A percentile compares a stretch with the other conserved stretches of the same genome.
phyloP scores from a whole-genome alignment of 1,140 invertebrate genomes.

The Dendrolimus kikuchii region DNA sequence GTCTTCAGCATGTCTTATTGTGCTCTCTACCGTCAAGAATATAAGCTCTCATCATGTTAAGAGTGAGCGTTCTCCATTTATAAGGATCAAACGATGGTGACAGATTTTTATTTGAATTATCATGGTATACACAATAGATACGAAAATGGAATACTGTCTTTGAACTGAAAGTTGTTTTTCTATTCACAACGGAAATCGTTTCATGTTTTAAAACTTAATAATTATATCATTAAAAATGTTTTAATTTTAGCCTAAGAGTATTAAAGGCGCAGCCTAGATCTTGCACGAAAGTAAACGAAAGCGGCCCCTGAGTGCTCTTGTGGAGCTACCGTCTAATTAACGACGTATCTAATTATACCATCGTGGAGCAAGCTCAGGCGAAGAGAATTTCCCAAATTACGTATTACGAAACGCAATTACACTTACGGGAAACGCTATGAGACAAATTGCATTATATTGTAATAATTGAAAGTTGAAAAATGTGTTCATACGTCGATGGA shows the following conservation, averaged over 20 bases:
- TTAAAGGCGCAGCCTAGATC: conserved; percentile 19
- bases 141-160: too few species aligned
- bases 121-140: too few species aligned
- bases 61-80: too few species aligned
- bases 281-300: conserved; percentile 37
- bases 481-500: conserved; percentile 1
- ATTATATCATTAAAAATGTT: conserved; percentile 14
- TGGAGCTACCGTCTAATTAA: conserved; percentile 54
- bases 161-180: too few species aligned
- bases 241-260: conserved; percentile 23
- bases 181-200: too few species aligned
- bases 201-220: too few species aligned
- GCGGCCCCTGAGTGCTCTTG: conserved; percentile 42
- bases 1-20: too few species aligned
- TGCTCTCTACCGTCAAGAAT: too few species aligned
- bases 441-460: conserved; percentile 28
- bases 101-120: too few species aligned
- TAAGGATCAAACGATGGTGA: too few species aligned
- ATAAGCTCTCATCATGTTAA: too few species aligned
- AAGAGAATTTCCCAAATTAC: conserved; percentile 59
- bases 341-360: conserved; percentile 62
- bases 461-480: conserved; percentile 19
- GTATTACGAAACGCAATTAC: conserved; percentile 57
- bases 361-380: conserved; percentile 32
- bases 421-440: conserved; percentile 41